Evolutionary conservation across 2,797 vertebrate genomes (phyloP).

Genomic region (Oryzias dopingdopingensis): DNA sequence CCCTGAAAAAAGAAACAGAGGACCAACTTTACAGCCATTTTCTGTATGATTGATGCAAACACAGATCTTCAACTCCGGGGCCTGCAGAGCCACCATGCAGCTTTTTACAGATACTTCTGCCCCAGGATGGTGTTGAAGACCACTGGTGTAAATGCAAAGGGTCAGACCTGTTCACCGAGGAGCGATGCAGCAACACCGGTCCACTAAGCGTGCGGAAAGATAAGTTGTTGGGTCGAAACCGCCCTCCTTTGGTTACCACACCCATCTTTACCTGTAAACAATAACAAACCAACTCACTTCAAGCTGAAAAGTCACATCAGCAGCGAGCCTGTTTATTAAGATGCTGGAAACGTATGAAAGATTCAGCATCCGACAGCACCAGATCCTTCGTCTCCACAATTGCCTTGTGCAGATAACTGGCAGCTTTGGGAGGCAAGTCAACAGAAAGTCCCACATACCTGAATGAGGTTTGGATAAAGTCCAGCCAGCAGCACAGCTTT

Average conservation of each 20-base stretch:
- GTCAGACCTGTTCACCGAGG: slow-evolving; percentile 90
- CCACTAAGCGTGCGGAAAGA: slow-evolving; percentile 82
- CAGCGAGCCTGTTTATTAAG: background rate
- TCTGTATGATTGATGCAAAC: too few relatives aligned
- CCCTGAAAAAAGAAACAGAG: slow-evolving; percentile 47
- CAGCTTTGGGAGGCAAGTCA: background rate
- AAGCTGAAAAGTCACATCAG: background rate
- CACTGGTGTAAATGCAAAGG: background rate
- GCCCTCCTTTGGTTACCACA: slow-evolving; percentile 85
- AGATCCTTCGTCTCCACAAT: too few relatives aligned
- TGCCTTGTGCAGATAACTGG: background rate
- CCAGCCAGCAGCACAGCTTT: slow-evolving; percentile 93
- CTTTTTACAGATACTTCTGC: too few relatives aligned
- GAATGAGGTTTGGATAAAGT: slow-evolving; percentile 95
- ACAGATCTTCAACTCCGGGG: too few relatives aligned
- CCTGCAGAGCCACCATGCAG: too few relatives aligned
- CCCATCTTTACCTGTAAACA: slow-evolving; percentile 86
- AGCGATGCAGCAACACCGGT: slow-evolving; percentile 88
- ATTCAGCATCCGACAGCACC: background rate
- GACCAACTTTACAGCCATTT: background rate
- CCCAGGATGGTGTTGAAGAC: too few relatives aligned
- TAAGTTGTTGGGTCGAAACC: slow-evolving; percentile 87
- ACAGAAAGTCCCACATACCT: slow-evolving; percentile 76
- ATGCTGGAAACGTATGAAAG: background rate
- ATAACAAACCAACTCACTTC: background rate